Conservation (phyloP, 1,140 invertebrate genomes). For the Nephila pilipes region DNA sequence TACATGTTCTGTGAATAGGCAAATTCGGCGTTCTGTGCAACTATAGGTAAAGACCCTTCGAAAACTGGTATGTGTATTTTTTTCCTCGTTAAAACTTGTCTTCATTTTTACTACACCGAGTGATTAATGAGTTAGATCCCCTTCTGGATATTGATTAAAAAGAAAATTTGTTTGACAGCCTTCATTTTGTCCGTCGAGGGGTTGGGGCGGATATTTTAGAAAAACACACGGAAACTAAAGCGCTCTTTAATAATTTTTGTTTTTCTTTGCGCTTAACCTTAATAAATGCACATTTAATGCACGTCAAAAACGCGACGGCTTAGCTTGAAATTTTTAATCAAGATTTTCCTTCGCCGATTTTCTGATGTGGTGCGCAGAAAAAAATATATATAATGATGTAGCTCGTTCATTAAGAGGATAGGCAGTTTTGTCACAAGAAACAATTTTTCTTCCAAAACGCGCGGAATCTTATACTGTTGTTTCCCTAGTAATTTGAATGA, state of each 20-base stretch:
- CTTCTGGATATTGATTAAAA: conserved; percentile 72
- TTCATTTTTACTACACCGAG: conserved; percentile 63
- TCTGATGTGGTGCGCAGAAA: not conserved
- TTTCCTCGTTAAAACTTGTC: not conserved
- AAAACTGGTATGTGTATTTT: conserved; percentile 1
- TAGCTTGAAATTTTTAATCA: conserved; percentile 72
- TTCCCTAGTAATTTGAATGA: too few relatives aligned
- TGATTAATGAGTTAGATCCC: conserved; percentile 68
- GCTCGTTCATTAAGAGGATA: conserved; percentile 36
- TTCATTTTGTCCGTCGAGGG: conserved; percentile 64
- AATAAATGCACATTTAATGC: conserved; percentile 74
- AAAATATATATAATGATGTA: conserved; percentile 27
- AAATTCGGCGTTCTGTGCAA: not conserved
- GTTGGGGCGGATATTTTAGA: not conserved
- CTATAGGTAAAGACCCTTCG: not conserved
- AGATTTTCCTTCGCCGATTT: conserved; percentile 18
- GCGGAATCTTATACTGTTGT: conserved; percentile 18
- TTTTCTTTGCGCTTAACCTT: conserved; percentile 75
- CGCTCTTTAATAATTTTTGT: conserved; percentile 69
- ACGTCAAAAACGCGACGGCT: conserved; percentile 71
- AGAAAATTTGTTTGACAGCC: conserved; percentile 74
- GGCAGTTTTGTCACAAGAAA: not conserved
- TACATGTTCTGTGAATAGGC: not conserved
- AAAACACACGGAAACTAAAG: conserved; percentile 47
- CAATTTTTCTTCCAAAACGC: not conserved